Base-by-base conservation (phyloP, 1,140 invertebrate genomes). In the Spodoptera litura region DNA sequence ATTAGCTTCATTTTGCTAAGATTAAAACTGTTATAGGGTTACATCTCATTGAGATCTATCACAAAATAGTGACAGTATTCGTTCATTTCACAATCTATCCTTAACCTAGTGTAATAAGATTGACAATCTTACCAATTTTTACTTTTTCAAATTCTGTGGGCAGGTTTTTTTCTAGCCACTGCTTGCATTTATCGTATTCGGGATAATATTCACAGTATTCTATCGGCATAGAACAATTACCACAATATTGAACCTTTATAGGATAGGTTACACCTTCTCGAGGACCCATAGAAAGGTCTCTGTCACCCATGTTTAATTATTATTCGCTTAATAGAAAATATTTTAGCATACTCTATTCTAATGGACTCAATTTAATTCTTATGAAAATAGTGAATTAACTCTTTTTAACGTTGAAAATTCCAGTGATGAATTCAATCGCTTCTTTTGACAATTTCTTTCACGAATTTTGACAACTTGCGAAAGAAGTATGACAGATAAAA, bases 201-300 rank as follows among this genome's bases (percentile, higher is more conserved):
- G 99, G 98, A 95, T 99, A 99, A 95, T 98, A 99, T 96, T 99
- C 99, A 93, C 99, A 99, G 91, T 99, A 99, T 93, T 99, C 98
- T 89, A 98, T 97, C 10, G 98, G 98, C 96, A 99, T 97, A 51
- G 97, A 97, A 95, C 98, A 99, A 94, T 99, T 99, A 80, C 98
- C 98, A 95, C 99, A 99, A 95, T 99, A 99, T 71, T 97, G 93
- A 70, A 99, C 97, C 89, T 96, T 96, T 75, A 99, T 91, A n/a
- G 98, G 98, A 95, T 99, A 99, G 35, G 89, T 88, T 83, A 94
- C 85, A 58, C 94, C 94, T 86, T 89, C 88, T 62, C 94, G 87
- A 62, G 94, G 91, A 53, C 94, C 94, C 88, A 94, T 91, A 53
- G 91, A 90, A 81, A 95, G 86, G 88, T 95, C 93, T 87, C 93